Percentiles rank a stretch among this genome's conserved stretches.
Conservation (phyloP, 1,140 invertebrate species). For the Ips typographus region DNA sequence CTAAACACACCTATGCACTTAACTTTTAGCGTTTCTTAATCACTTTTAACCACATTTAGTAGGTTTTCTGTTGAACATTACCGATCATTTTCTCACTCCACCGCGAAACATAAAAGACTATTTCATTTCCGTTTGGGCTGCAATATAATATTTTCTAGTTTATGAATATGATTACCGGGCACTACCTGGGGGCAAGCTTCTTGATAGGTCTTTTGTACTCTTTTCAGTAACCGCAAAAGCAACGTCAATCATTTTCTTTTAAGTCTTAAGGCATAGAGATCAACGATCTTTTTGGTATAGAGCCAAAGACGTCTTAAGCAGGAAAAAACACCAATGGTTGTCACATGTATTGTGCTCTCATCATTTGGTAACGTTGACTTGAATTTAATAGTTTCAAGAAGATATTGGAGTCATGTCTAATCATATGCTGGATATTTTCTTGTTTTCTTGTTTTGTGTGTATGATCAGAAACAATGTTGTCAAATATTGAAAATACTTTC, state of each 20-base stretch:
- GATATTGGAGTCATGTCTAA: not conserved
- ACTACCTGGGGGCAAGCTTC: not conserved
- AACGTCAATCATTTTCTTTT: not conserved
- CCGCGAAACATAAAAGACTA: too few species aligned
- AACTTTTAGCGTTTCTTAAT: too few species aligned
- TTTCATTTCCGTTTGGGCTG: not conserved
- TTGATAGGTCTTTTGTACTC: conserved; percentile 1
- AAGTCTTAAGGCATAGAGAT: not conserved
- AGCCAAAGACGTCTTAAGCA: not conserved
- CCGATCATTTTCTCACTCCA: too few species aligned
- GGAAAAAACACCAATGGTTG: not conserved
- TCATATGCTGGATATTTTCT: not conserved
- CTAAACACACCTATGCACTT: too few species aligned
- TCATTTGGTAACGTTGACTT: too few species aligned
- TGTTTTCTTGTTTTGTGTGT: not conserved
- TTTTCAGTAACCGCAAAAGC: not conserved
- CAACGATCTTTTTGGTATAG: not conserved
- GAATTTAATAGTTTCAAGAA: not conserved
- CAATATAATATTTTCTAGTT: conserved; percentile 5
- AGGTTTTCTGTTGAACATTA: too few species aligned
- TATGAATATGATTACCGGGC: conserved; percentile 2
- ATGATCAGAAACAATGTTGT: not conserved
- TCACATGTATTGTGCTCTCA: not conserved
- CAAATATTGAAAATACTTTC: not conserved
- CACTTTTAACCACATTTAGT: too few species aligned